Conservation (phyloP, 1,140 invertebrate species). For the Drosophila leontia region DNA sequence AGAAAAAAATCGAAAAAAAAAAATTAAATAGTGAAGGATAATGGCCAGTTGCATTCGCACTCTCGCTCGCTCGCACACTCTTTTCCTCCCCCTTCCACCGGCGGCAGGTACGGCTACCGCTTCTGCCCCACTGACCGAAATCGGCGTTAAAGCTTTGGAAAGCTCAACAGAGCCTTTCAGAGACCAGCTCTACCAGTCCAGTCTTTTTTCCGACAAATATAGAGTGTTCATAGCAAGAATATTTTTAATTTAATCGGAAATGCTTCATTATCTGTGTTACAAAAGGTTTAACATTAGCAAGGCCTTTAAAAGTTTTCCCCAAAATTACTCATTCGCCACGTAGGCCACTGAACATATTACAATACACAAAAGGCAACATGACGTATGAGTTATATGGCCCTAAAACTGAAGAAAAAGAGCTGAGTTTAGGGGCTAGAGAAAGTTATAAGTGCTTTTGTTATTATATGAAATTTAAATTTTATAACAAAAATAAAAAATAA, state of each 20-base stretch:
- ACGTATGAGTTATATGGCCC: conserved; percentile 14
- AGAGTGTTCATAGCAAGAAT: background rate
- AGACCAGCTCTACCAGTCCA: conserved; percentile 4
- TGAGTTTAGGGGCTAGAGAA: background rate
- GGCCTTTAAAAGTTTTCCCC: background rate
- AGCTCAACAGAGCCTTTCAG: conserved; percentile 29
- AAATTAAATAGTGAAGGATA: conserved; percentile 61
- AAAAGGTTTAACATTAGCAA: background rate
- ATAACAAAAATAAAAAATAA: background rate
- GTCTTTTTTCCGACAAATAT: conserved; percentile 2
- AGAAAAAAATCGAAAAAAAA: conserved; percentile 14
- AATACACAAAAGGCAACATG: conserved; percentile 6
- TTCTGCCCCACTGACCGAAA: conserved; percentile 67
- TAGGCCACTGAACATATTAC: conserved; percentile 1
- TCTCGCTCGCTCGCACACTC: conserved; percentile 5
- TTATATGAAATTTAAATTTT: no score
- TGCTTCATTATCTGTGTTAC: background rate
- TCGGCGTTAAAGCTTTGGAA: conserved; percentile 38
- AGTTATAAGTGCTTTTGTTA: no score
- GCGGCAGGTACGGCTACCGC: background rate
- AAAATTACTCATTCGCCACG: conserved; percentile 26
- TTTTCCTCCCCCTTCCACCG: background rate
- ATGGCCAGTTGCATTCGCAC: conserved; percentile 26
- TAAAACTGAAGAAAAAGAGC: background rate
- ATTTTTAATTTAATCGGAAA: background rate